Evolutionary conservation across 2,888 invertebrate species (phyloP), one percentile per base, ranked within the genome.

Genomic region (Ctenicera cuprea): DNA sequence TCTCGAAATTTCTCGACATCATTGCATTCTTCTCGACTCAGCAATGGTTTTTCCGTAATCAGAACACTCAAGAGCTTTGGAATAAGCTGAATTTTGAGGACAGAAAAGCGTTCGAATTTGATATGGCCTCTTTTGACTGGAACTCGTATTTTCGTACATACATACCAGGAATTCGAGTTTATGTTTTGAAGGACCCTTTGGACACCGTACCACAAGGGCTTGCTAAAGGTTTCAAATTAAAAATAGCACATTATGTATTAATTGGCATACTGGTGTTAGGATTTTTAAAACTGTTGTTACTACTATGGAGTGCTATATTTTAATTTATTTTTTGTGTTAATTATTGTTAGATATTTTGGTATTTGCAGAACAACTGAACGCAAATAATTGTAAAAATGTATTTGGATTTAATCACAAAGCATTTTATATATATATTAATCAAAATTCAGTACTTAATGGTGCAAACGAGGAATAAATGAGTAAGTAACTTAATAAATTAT

Each of bases 1-100:
- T 97, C 61, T 93, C 95, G 85, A 94, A 93, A 85, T 93, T 95
- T 76, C 90, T 93, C 5, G 89, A 91, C 1, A 91, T 93, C 0
- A 85, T 97, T 26, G 89, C 92, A 0, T 95, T 94, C 84, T 97
- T 97, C 87, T 90, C 92, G 66, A 91, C 90, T n/a, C 87, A 90
- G 11, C 90, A 90, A 92, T 91, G 91, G 91, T 80, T 79, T 7
- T 89, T 89, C 79, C 77, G 80, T 9, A 86, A 86, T 62, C 80
- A 84, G 45, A 91, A 94, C 80, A 91, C 91, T 0, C 84, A 89
- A 43, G 83, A 84, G 3, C 86, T 94, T 0, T 92, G 91, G 90
- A 84, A 83, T 7, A 83, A 84, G n/a, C 80, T 90, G 57, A 85
- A 85, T 59, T 78, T 82, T 0, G 84, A 83, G 66, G 90, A 89